These are phyloP conservation scores for Megalopta genalis DNA, from an alignment of 1,140 invertebrate genomes.

Conservation along the genomic window DNA sequence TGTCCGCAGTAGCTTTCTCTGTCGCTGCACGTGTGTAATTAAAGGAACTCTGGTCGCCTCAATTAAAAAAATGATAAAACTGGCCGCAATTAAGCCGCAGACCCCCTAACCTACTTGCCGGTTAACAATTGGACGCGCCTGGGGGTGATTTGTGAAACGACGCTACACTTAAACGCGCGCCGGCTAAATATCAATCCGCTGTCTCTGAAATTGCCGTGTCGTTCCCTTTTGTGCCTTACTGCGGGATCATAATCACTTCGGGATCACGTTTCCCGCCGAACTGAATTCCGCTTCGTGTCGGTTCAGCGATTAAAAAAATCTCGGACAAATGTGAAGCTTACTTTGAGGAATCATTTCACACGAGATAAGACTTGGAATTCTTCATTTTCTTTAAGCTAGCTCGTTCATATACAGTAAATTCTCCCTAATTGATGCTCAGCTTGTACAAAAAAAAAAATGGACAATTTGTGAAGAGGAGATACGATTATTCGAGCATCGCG, in stretches of 20 bases:
- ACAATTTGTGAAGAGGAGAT: no score
- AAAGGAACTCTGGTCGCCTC: conserved; percentile 50
- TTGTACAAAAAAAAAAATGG: no score
- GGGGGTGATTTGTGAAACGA: conserved; percentile 9
- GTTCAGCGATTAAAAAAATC: no score
- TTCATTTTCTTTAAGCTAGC: no score
- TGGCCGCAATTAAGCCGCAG: conserved; percentile 59
- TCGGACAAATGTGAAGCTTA: no score
- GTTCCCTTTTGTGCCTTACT: neutral
- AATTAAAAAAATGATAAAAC: conserved; percentile 66
- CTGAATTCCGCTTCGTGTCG: no score
- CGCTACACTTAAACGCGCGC: conserved; percentile 9
- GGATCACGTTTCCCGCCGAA: neutral
- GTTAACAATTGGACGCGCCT: conserved; percentile 58
- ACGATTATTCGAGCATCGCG: no score
- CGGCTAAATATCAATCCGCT: conserved; percentile 38
- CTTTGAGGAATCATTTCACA: no score
- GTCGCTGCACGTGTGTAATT: conserved; percentile 58
- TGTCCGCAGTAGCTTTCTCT: conserved; percentile 55
- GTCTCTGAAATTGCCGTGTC: neutral
- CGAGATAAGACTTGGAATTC: no score
- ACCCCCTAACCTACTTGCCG: conserved; percentile 62
- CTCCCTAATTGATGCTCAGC: no score
- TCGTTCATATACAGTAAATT: no score
- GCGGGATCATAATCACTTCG: neutral